phyloP scores from a whole-genome alignment of 1,140 invertebrate genomes.

The Holotrichia oblita region DNA sequence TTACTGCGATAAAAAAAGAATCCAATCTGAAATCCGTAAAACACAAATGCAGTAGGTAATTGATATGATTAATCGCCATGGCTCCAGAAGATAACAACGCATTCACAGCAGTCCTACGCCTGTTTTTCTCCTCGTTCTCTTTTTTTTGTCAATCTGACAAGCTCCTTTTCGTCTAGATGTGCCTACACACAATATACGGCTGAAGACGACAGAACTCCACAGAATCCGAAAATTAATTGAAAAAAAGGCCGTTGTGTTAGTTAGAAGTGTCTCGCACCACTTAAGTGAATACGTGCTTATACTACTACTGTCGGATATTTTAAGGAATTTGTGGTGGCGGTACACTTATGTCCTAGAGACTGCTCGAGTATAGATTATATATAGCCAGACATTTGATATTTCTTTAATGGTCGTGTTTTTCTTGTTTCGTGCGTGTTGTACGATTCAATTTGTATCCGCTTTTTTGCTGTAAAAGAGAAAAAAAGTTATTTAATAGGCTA shows the following conservation, averaged over 20 bases:
- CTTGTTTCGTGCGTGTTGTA: neutral
- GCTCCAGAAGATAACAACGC: neutral
- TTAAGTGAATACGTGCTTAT: constrained; percentile 20
- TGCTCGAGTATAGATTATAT: neutral
- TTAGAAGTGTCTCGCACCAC: constrained; percentile 16
- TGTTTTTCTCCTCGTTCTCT: neutral
- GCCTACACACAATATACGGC: neutral
- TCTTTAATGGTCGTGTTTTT: constrained; percentile 8
- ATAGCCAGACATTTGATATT: constrained; percentile 17
- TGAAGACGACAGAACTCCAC: neutral
- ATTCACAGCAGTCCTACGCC: constrained; percentile 15
- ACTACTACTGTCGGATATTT: constrained; percentile 13
- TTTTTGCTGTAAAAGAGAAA: neutral
- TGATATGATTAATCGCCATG: constrained; percentile 8
- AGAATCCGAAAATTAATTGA: constrained; percentile 17
- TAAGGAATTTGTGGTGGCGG: neutral
- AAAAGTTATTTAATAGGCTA: neutral
- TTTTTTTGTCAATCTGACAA: constrained; percentile 9
- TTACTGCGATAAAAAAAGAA: neutral
- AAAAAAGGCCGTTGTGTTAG: constrained; percentile 12
- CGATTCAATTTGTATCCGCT: constrained; percentile 6
- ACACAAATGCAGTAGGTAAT: constrained; percentile 12
- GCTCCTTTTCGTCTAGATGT: constrained; percentile 3
- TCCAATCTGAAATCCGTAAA: neutral
- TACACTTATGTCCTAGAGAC: constrained; percentile 1